phyloP scores from a whole-genome alignment of 2,888 invertebrate genomes.

The Patella depressa region DNA sequence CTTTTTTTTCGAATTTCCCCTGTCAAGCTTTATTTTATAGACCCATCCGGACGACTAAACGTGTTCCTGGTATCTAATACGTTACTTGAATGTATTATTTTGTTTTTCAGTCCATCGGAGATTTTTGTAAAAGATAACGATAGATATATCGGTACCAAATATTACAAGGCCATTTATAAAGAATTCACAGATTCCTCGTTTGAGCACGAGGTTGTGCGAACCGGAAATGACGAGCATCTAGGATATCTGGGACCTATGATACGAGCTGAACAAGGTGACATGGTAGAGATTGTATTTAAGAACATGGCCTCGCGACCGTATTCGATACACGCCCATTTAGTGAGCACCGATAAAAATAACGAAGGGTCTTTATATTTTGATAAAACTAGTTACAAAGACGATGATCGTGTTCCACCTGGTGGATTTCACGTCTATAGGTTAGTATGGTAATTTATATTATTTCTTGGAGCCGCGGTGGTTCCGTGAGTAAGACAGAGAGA shows the following conservation, averaged over 20 bases:
- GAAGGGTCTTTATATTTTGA: constrained; percentile 39
- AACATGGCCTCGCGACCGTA: constrained; percentile 34
- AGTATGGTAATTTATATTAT: background rate
- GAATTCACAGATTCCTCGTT: constrained; percentile 30
- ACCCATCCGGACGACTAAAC: background rate
- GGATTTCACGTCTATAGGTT: constrained; percentile 20
- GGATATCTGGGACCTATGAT: constrained; percentile 32
- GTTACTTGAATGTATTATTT: background rate
- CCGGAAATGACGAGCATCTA: constrained; percentile 15
- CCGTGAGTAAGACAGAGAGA: no score
- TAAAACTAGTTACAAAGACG: constrained; percentile 34
- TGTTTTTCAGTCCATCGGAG: constrained; percentile 22
- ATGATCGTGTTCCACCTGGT: constrained; percentile 31
- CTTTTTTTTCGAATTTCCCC: background rate
- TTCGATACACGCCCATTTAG: constrained; percentile 30
- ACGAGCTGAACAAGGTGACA: constrained; percentile 32
- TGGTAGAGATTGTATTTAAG: constrained; percentile 28
- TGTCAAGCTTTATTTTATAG: background rate
- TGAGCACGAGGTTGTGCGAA: background rate
- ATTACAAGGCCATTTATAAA: constrained; percentile 30
- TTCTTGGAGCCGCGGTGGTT: no score
- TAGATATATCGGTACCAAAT: constrained; percentile 26
- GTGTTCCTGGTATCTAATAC: background rate
- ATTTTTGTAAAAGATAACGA: constrained; percentile 18
- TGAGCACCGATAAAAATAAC: constrained; percentile 39